A percentile compares a stretch with the other conserved stretches of the same genome.
These are phyloP conservation scores for Smutsia gigantea DNA, from an alignment of 2,797 vertebrate genomes.

Conservation along the genomic window DNA sequence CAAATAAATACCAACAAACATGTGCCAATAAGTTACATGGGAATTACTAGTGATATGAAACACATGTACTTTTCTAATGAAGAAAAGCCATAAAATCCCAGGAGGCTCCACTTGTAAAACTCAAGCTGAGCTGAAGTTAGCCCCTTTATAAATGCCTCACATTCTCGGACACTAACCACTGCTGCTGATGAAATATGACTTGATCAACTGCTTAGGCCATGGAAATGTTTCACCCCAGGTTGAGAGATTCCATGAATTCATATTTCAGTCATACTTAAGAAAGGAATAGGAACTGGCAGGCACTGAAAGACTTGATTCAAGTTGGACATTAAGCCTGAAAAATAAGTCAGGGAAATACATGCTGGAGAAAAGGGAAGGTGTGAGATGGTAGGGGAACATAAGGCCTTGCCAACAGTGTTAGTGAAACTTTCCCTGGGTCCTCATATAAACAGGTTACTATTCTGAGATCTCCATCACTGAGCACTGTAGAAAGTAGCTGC, in stretches of 20 bases:
- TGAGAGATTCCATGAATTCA: conserved; percentile 39
- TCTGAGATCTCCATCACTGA: conserved; percentile 43
- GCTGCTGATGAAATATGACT: conserved; percentile 43
- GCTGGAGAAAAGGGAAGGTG: conserved; percentile 47
- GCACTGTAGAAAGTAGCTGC: neutral
- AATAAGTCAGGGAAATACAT: conserved; percentile 47
- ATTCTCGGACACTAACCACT: conserved; percentile 23
- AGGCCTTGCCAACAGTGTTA: conserved; percentile 40
- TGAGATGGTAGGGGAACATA: conserved; percentile 17
- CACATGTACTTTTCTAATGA: conserved; percentile 40
- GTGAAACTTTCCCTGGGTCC: conserved; percentile 52
- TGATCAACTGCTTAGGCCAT: conserved; percentile 34
- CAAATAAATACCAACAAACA: conserved; percentile 37
- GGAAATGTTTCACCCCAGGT: neutral
- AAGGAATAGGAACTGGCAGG: conserved; percentile 57
- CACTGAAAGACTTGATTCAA: conserved; percentile 59
- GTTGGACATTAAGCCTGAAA: conserved; percentile 46
- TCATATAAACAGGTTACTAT: conserved; percentile 42
- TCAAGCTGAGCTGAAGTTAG: conserved; percentile 18
- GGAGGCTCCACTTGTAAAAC: conserved; percentile 32
- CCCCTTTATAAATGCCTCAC: conserved; percentile 3
- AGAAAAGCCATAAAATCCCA: conserved; percentile 35
- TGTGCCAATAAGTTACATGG: neutral
- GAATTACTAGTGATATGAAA: conserved; percentile 30
- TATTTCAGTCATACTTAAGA: conserved; percentile 54